A percentile compares a stretch with the other conserved stretches of the same genome.
Evolutionary conservation across 35 echinoderm and acorn worm species (phyloP).

Genomic region (Apostichopus japonicus): DNA sequence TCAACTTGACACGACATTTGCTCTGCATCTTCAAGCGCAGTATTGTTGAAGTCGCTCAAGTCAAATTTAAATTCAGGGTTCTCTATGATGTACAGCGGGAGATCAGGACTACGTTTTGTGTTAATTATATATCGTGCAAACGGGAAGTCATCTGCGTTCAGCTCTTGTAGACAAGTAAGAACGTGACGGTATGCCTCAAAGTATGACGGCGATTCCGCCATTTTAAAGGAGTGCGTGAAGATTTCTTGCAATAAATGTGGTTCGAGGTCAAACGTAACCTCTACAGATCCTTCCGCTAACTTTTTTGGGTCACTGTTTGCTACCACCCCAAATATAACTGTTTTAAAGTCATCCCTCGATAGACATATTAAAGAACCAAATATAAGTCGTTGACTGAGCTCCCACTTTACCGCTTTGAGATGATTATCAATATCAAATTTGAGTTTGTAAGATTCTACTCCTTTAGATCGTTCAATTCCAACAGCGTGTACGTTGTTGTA

Average conservation of each 20-base stretch:
- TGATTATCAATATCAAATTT: neutral
- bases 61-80: slow-evolving; percentile 15
- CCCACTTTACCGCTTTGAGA: slow-evolving; percentile 54
- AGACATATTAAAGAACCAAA: slow-evolving; percentile 86
- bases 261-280: slow-evolving; percentile 51
- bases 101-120: neutral
- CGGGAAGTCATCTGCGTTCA: slow-evolving; percentile 58
- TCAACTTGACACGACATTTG: neutral
- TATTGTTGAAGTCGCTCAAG: neutral
- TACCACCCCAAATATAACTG: slow-evolving; percentile 81
- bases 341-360: slow-evolving; percentile 72
- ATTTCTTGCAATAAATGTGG: neutral
- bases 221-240: neutral
- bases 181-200: slow-evolving; percentile 83
- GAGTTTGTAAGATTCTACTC: neutral
- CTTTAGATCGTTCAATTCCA: neutral
- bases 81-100: slow-evolving; percentile 37
- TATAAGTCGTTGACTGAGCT: slow-evolving; percentile 59
- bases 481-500: slow-evolving; percentile 12
- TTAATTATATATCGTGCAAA: slow-evolving; percentile 56
- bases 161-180: slow-evolving; percentile 48
- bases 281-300: slow-evolving; percentile 61
- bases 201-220: slow-evolving; percentile 6
- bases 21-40: too few species aligned
- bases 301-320: slow-evolving; percentile 51